phyloP scores from a whole-genome alignment of 2,113 vertebrate species.

The Cyprinodon tularosa region DNA sequence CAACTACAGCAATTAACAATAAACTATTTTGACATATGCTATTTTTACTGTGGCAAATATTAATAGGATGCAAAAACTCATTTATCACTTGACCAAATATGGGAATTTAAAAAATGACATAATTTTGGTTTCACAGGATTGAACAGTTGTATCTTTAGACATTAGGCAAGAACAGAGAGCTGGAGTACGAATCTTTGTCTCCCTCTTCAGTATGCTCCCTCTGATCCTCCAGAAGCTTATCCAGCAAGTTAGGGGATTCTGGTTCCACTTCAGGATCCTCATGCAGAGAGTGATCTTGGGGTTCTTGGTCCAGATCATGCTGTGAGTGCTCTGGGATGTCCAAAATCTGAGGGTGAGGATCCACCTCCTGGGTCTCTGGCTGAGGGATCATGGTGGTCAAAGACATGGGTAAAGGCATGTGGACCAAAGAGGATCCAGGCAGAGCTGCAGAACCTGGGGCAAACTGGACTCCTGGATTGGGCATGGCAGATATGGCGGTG shows the following conservation, averaged over 20 bases:
- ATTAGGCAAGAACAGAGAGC: slow-evolving; percentile 83
- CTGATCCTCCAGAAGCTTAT: slow-evolving; percentile 87
- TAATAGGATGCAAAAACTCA: neutral
- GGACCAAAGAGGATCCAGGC: slow-evolving; percentile 81
- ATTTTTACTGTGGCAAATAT: neutral
- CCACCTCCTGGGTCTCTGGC: slow-evolving; percentile 80
- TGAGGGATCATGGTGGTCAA: slow-evolving; percentile 77
- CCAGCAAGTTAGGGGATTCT: slow-evolving; percentile 81
- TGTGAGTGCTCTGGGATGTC: slow-evolving; percentile 62
- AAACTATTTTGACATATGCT: neutral
- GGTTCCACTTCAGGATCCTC: slow-evolving; percentile 59
- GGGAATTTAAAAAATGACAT: neutral
- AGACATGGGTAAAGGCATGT: slow-evolving; percentile 82
- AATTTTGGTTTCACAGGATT: neutral
- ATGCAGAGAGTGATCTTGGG: slow-evolving; percentile 66
- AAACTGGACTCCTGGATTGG: slow-evolving; percentile 82
- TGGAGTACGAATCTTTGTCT: slow-evolving; percentile 82
- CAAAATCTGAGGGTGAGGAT: slow-evolving; percentile 75
- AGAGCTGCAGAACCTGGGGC: slow-evolving; percentile 79
- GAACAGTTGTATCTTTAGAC: slow-evolving; percentile 60
- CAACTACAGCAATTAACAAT: neutral
- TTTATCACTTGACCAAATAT: neutral
- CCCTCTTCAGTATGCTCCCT: slow-evolving; percentile 81
- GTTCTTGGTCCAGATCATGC: slow-evolving; percentile 66
- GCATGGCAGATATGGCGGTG: slow-evolving; percentile 79